Conservation (phyloP, 2,797 vertebrate species). For the Diglossa cyanea region DNA sequence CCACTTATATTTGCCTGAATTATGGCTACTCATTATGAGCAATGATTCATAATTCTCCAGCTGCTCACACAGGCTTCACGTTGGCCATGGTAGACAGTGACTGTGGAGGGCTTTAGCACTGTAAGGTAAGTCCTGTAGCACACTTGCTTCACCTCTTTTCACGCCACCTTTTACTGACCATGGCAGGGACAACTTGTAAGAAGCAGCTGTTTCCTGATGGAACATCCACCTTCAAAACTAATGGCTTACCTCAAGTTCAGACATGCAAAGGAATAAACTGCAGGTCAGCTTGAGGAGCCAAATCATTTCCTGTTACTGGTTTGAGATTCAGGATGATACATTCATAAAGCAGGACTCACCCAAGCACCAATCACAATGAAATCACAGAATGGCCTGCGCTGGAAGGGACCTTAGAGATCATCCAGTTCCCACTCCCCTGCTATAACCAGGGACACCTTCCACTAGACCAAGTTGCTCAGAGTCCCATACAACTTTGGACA, state of each 20-base stretch:
- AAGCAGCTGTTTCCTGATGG: not conserved
- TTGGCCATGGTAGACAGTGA: not conserved
- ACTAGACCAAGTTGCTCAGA: not conserved
- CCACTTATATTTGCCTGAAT: not conserved
- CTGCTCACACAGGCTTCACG: not conserved
- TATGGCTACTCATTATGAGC: not conserved
- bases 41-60: slow-evolving; percentile 16
- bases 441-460: not conserved
- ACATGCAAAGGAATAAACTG: not conserved
- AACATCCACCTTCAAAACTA: not conserved
- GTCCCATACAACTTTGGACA: not conserved
- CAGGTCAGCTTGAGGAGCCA: not conserved
- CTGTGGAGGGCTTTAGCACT: not conserved
- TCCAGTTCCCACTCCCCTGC: not conserved
- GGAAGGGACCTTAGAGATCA: not conserved
- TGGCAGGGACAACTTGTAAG: not conserved
- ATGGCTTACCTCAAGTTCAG: not conserved
- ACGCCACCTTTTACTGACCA: not conserved
- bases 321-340: not conserved
- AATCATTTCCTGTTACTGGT: not conserved
- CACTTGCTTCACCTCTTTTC: not conserved
- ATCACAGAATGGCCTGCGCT: not conserved
- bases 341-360: not conserved
- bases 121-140: not conserved
- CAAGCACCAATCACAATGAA: not conserved